Conservation (phyloP, 92 coral and sea anemone species). For the Palythoa grandis region DNA sequence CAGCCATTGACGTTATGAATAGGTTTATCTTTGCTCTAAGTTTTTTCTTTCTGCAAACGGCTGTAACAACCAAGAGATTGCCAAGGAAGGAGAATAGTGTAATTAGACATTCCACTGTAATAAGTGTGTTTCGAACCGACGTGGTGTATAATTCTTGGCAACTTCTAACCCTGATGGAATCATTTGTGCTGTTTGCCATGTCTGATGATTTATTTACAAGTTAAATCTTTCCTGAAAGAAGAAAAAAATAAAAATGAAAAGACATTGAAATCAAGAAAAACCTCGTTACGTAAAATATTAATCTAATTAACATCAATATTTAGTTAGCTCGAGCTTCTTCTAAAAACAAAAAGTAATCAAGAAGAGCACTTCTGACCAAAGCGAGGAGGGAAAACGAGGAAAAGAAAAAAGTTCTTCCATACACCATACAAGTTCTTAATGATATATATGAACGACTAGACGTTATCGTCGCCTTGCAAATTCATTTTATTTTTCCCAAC, state of each 20-base stretch:
- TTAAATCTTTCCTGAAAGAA: background rate
- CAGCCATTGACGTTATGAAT: conserved; percentile 70
- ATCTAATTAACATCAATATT: too few species aligned
- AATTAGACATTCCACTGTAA: conserved; percentile 14
- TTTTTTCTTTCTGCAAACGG: conserved; percentile 55
- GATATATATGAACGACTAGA: too few species aligned
- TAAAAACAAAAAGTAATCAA: too few species aligned
- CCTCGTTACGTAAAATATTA: background rate
- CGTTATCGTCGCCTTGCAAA: too few species aligned
- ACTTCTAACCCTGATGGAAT: background rate
- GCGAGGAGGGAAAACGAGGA: too few species aligned
- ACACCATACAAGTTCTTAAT: too few species aligned
- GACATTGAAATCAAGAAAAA: background rate
- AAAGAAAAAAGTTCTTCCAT: too few species aligned
- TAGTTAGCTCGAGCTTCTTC: too few species aligned
- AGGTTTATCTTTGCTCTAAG: conserved; percentile 75
- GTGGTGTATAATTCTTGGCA: background rate
- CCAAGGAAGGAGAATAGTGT: conserved; percentile 64
- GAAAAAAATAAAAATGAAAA: background rate
- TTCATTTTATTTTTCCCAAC: too few species aligned
- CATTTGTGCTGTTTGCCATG: background rate
- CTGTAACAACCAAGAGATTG: conserved; percentile 64
- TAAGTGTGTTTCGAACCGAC: background rate
- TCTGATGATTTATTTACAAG: background rate
- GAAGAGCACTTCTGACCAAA: too few species aligned